phyloP scores from a whole-genome alignment of 2,797 vertebrate genomes.

The Tinamus major region DNA sequence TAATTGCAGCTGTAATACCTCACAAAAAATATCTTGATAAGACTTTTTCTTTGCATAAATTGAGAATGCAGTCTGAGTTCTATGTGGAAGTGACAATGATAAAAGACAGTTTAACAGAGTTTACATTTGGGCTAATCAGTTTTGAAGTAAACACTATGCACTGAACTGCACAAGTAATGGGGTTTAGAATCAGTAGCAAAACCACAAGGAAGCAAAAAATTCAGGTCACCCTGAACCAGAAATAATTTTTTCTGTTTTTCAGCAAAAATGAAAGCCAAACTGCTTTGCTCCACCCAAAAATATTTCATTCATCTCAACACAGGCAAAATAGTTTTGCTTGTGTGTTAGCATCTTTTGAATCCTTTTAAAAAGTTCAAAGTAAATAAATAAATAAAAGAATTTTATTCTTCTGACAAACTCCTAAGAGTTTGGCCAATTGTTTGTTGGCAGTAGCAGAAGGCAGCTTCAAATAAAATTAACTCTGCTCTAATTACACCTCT shows the following conservation, averaged over 20 bases:
- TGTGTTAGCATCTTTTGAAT: conserved; percentile 7
- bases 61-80: background rate
- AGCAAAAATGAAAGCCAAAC: conserved; percentile 44
- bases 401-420: background rate
- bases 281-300: conserved; percentile 7
- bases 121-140: conserved; percentile 13
- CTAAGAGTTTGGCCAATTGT: background rate
- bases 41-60: background rate
- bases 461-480: conserved; percentile 19
- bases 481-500: conserved; percentile 8
- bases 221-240: background rate
- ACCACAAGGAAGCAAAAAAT: conserved; percentile 50
- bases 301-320: background rate
- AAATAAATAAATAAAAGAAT: background rate
- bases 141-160: conserved; percentile 12
- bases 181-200: conserved; percentile 44
- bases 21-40: background rate
- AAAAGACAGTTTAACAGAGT: conserved; percentile 26
- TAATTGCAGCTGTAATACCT: background rate
- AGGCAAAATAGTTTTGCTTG: background rate
- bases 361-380: background rate
- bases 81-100: background rate
- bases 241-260: conserved; percentile 29
- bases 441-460: background rate
- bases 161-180: conserved; percentile 36